Evolutionary conservation across 2,888 invertebrate species (phyloP).

Genomic region (Hydraecia micacea): DNA sequence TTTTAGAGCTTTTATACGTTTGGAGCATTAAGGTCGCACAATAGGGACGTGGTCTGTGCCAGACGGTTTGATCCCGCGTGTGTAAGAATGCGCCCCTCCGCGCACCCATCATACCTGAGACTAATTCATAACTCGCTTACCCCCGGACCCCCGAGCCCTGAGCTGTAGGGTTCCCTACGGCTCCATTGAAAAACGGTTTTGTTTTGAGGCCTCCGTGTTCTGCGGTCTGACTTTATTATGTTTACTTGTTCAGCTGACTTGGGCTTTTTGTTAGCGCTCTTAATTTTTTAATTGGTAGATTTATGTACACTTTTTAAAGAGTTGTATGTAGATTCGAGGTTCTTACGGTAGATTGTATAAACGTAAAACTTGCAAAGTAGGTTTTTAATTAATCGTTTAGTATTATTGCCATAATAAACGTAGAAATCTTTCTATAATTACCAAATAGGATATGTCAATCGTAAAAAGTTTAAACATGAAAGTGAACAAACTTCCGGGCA

Average conservation of each 20-base stretch:
- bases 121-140: slow-evolving; percentile 67
- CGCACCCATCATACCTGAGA: slow-evolving; percentile 68
- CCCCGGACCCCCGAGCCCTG: slow-evolving; percentile 48
- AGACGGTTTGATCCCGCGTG: slow-evolving; percentile 56
- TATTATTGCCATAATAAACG: slow-evolving; percentile 3
- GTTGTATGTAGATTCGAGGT: background rate
- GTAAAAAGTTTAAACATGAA: slow-evolving; percentile 30
- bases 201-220: slow-evolving; percentile 52
- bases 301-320: background rate
- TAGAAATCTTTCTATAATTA: slow-evolving; percentile 1
- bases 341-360: too few species aligned
- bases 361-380: background rate
- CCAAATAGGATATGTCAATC: slow-evolving; percentile 12
- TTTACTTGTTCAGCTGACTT: slow-evolving; percentile 35
- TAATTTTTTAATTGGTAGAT: slow-evolving; percentile 29
- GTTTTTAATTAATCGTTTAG: background rate
- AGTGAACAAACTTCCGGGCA: slow-evolving; percentile 13
- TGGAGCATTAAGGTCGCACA: slow-evolving; percentile 44
- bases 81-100: slow-evolving; percentile 59
- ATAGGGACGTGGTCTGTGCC: slow-evolving; percentile 47
- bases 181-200: slow-evolving; percentile 58
- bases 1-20: slow-evolving; percentile 13
- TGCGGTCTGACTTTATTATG: slow-evolving; percentile 46
- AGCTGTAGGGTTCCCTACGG: slow-evolving; percentile 56
- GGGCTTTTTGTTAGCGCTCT: slow-evolving; percentile 28